These are phyloP conservation scores for Fregetta grallaria DNA, from an alignment of 2,113 vertebrate genomes.

Conservation along the genomic window DNA sequence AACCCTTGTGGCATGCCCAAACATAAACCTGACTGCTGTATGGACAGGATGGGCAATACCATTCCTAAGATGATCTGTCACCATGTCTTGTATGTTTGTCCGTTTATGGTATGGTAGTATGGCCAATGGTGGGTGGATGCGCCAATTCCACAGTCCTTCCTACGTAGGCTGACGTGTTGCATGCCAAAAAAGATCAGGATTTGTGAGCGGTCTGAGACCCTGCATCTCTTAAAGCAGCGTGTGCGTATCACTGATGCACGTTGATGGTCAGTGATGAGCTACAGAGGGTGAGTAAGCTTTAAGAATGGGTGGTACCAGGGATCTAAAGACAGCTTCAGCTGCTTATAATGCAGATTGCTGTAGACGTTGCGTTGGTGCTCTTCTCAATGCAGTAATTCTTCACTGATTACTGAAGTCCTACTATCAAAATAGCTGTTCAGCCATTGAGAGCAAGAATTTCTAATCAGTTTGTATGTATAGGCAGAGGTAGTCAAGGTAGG, in stretches of 20 bases:
- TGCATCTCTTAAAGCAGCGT: neutral
- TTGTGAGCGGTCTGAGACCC: neutral
- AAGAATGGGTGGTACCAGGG: neutral
- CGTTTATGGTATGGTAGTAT: neutral
- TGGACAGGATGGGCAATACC: neutral
- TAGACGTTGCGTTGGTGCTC: neutral
- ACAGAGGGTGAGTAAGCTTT: neutral
- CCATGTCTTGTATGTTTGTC: neutral
- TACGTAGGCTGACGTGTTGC: neutral
- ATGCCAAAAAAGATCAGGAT: neutral
- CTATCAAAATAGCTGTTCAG: neutral
- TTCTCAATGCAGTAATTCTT: neutral
- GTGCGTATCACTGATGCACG: fast-evolving
- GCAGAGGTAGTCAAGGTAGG: neutral
- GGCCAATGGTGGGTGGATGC: neutral
- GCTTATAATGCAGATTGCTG: neutral
- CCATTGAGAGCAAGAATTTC: neutral
- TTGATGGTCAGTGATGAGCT: neutral
- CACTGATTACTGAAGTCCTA: neutral
- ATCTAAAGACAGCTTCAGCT: neutral
- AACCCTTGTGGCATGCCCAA: neutral
- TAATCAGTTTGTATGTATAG: neutral
- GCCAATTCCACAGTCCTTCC: neutral
- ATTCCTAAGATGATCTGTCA: neutral
- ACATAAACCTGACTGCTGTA: neutral